Evolutionary conservation across 2,888 invertebrate species (phyloP), one percentile per base, ranked within the genome.

Genomic region (Troides helena): DNA sequence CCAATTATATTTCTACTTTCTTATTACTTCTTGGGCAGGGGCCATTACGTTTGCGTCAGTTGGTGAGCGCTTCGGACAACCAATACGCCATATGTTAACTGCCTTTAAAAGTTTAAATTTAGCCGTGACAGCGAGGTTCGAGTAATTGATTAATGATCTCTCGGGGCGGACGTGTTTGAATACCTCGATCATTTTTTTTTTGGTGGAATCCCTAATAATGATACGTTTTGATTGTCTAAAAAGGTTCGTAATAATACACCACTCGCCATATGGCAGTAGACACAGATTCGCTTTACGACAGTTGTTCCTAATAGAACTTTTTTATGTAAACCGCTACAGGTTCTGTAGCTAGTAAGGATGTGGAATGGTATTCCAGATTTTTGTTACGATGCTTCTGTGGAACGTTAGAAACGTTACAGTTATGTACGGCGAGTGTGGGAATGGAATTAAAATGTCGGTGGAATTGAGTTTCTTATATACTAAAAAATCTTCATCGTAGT

Each of bases 71-170:
- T 76, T 79, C 76, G 81, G 78, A 67, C 76, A 76, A 78, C 77
- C 80, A 80, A 75, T 80, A 81, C 87, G 80, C 88, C 90, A 92
- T 90, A 89, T 92, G 92, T 84, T 87, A 79, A 80, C 80, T 81
- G 81, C 81, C 81, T 85, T 87, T 86, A 70, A 70, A 67, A 67
- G 67, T 70, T 70, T 65, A 87, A 86, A 88, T 86, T 85, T 82
- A 86, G 82, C 86, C 85, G 84, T 86, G 89, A 88, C 89, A 85
- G 87, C 83, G 83, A 83, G 85, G 83, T 86, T 86, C 83, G 83
- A 80, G 84, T 89, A 91, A 90, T 90, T 92, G 92, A 90, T 92
- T 90, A 90, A 92, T 90, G 86, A 83, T 78, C 80, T 78, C 81
- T 79, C 78, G 80, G 85, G 87, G 88, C 90, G 89, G 90, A 90